Conservation (phyloP, 2,888 invertebrate species). For the Parapristionchus giblindavisi region DNA sequence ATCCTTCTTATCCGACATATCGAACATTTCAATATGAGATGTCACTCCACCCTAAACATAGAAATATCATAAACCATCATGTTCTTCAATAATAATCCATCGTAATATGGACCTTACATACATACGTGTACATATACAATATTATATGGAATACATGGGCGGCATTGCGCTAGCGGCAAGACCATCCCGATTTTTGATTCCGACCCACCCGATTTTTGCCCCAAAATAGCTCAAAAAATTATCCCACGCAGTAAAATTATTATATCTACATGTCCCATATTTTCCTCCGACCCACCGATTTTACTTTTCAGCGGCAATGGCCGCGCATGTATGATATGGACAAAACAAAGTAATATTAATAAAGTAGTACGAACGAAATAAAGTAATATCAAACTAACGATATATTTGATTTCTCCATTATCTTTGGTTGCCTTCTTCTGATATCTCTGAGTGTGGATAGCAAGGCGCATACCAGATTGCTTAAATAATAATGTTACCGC, state of each 20-base stretch:
- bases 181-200: too few relatives aligned
- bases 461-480: conserved; percentile 85
- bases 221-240: too few relatives aligned
- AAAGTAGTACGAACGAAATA: background rate
- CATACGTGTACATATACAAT: background rate
- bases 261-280: too few relatives aligned
- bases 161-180: too few relatives aligned
- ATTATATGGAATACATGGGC: background rate
- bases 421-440: conserved; percentile 85
- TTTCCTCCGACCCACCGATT: too few relatives aligned
- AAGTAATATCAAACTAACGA: conserved; percentile 73
- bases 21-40: conserved; percentile 98
- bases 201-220: too few relatives aligned
- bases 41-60: conserved; percentile 81
- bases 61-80: background rate
- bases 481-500: conserved; percentile 1
- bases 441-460: conserved; percentile 85
- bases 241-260: too few relatives aligned
- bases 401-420: conserved; percentile 90
- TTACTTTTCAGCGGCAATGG: too few relatives aligned
- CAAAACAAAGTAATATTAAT: background rate
- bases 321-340: background rate
- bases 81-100: background rate
- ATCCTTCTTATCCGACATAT: conserved; percentile 84
- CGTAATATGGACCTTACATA: background rate